Base-by-base conservation (phyloP, 2,888 invertebrate species). In the Dromius quadrimaculatus region DNA sequence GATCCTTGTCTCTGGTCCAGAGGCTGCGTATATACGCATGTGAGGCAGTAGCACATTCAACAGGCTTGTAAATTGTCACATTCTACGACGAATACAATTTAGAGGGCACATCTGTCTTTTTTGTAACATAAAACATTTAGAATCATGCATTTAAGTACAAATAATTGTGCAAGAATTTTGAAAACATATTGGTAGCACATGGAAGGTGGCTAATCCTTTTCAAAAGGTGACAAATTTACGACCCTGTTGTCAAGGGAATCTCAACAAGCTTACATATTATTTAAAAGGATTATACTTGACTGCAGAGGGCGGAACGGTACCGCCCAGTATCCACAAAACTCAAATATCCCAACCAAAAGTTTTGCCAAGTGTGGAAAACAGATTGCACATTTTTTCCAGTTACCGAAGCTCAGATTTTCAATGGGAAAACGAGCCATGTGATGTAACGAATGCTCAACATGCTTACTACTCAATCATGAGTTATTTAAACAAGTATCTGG, bases 201-300 rank as follows among this genome's bases (percentile, higher is more conserved):
- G 65, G 19, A 34, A 20, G 20, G 22, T 17, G 47, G 19, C 22
- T 34, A 70, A 13, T 63, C 63, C 54, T 50, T 50, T 54, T 63
- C 62, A 63, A 65, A 64, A 57, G 68, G 20, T 71, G 71, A 68
- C 71, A 71, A 66, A 71, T 71, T 71, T 71, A 71, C 68, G 62
- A 62, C 68, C 62, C 62, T 23, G 54, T 61, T 71, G 68, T 61
- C 59, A 43, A 38, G 71, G 71, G 59, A 43, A 72, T 72, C 72
- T 72, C 59, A 63, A 62, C 72, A 50, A 43, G 68, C 72, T 72
- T 63, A 72, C 69, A 64, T 63, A 62, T 72, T 69, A 72, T 72
- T 72, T 69, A 45, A 72, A 72, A 72, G 72, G 72, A 72, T 72
- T 72, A 72, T 72, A 57, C 69, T 45, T 71, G 22, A 45, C 64